Base-by-base conservation (phyloP, 2,888 invertebrate genomes). In the Drosophila neonasuta region DNA sequence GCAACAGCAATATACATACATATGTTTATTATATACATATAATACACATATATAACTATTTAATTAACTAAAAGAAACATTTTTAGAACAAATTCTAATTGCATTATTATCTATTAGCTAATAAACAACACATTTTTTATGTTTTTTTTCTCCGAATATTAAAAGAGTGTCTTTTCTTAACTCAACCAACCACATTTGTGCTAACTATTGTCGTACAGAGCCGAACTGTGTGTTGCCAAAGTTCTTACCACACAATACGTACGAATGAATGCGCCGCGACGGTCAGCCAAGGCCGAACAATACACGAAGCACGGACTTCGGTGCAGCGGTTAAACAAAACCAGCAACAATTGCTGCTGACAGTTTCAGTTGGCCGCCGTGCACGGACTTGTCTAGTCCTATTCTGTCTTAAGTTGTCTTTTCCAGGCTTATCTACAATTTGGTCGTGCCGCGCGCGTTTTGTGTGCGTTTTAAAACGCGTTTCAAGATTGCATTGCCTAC, bases 291-390 rank as follows among this genome's bases (percentile, higher is more conserved):
- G 61, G 52, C 73, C 70, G 60, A 57, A 44, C 54, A 46, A 66
- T 46, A 66, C 59, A 68, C 68, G 81, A 84, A 80, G 68, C 60
- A 51, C 42, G 59, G 55, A 69, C 80, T 61, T 77, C 70, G 81
- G 52, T 76, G 73, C 67, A 58, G 79, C 48, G 65, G 69, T 64
- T 52, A 66, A 68, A 86, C 82, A 88, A 87, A 88, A 81, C 75
- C 86, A 87, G 84, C 84, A 82, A 82, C 88, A 88, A 82, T 85
- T 79, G 75, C 71, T 69, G 34, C 57, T 75, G 72, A 68, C 71
- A 69, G 69, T 68, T 77, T 88, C 88, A 89, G 89, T 89, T 84
- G 83, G 84, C 77, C 81, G 84, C 80, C 78, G 89, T 79, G 74
- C 86, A 74, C 71, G 67, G 72, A 69, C 71, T 61, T 60, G 86